A percentile compares a stretch with the other conserved stretches of the same genome.
Conservation (phyloP, 2,113 vertebrate genomes). For the Passer domesticus region DNA sequence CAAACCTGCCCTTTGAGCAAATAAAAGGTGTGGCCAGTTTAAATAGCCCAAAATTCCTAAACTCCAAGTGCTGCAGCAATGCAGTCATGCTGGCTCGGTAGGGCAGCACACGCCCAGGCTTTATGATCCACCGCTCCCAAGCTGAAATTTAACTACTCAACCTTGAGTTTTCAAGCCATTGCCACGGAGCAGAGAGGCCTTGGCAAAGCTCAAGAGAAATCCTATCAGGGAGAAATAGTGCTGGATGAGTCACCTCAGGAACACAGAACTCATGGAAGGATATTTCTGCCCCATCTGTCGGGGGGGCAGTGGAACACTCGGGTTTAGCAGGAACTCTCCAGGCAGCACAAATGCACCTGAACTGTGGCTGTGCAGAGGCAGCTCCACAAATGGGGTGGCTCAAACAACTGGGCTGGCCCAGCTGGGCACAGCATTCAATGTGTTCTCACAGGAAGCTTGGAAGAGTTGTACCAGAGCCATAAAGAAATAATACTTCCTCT, state of each 20-base stretch:
- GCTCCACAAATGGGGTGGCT: neutral
- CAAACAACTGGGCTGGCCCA: neutral
- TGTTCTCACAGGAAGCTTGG: neutral
- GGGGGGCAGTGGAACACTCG: fast-evolving
- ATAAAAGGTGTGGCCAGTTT: constrained; percentile 60
- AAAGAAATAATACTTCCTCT: neutral
- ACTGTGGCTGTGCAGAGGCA: neutral
- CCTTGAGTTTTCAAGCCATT: neutral
- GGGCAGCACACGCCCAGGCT: constrained; percentile 36
- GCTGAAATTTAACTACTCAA: neutral
- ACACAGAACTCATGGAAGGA: neutral
- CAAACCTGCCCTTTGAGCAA: constrained; percentile 62
- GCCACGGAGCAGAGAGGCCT: neutral
- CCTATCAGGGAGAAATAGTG: neutral
- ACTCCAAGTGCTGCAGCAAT: constrained; percentile 39
- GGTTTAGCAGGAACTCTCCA: neutral
- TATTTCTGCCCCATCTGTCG: neutral
- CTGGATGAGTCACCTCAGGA: neutral
- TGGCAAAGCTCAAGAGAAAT: neutral
- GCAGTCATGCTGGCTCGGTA: constrained; percentile 50
- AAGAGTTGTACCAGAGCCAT: neutral
- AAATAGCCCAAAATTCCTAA: constrained; percentile 45
- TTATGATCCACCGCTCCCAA: neutral
- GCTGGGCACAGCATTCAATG: neutral
- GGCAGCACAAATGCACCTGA: neutral